These are phyloP conservation scores for Eupithecia tripunctaria DNA, from an alignment of 2,888 invertebrate species.

Conservation along the genomic window DNA sequence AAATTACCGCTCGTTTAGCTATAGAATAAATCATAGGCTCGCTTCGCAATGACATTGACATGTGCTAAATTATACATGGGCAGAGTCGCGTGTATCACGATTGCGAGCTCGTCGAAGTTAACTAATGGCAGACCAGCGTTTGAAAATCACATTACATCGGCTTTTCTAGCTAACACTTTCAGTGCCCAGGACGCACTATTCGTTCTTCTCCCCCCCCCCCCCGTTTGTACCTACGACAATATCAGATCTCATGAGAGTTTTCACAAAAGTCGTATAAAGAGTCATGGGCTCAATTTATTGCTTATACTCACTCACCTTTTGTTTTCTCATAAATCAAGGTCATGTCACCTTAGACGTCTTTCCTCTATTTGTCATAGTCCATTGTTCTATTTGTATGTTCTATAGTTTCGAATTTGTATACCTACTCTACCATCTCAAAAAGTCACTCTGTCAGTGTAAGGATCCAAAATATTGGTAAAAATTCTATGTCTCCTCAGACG, in stretches of 20 bases:
- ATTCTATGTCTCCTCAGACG: too few relatives aligned
- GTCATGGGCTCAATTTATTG: too few relatives aligned
- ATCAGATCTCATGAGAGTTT: not conserved
- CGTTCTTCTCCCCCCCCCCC: too few relatives aligned
- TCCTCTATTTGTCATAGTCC: not conserved
- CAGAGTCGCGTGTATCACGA: slow-evolving; percentile 37
- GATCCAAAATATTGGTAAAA: not conserved
- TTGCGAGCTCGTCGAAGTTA: slow-evolving; percentile 20
- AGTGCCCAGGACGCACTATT: not conserved
- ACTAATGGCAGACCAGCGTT: not conserved
- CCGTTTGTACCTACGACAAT: too few relatives aligned
- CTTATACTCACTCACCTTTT: not conserved
- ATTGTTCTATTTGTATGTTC: too few relatives aligned
- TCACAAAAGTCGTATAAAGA: not conserved
- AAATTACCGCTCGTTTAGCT: slow-evolving; percentile 39
- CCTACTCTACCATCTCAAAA: not conserved
- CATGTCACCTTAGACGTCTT: not conserved
- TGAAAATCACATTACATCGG: not conserved
- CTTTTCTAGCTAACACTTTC: not conserved
- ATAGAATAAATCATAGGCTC: slow-evolving; percentile 22
- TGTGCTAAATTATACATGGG: slow-evolving; percentile 59
- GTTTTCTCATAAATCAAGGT: not conserved
- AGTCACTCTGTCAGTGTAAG: not conserved
- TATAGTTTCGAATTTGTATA: not conserved
- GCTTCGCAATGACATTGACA: slow-evolving; percentile 46